Evolutionary conservation across 2,113 vertebrate species (phyloP), one percentile per base, ranked within the genome.

Genomic region (Notarius lentiginosus): DNA sequence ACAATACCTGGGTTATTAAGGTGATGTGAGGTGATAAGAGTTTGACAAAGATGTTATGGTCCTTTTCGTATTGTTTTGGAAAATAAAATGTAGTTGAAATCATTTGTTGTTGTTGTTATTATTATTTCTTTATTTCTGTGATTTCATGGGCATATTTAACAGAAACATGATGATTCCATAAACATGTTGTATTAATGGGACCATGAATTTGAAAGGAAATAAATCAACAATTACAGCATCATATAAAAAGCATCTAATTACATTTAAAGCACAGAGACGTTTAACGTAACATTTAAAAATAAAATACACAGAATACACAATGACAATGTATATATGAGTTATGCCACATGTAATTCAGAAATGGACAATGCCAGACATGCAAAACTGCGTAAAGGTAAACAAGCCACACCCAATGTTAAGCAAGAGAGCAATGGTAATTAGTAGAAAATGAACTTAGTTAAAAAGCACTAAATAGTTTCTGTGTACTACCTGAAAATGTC

Each of bases 171-270:
- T 53, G 60, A 82, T 47, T 77, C 73, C 30, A 60, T 66, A 84
- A 84, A 90, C 84, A 89, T 70, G 20, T 86, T 85, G 83, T 89
- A 89, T 86, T 87, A 85, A 90, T 93, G 88, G 84, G 89, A 92
- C 90, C 87, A 89, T 88, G 89, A 85, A 93, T 87, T 90, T 87
- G 68, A 83, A 83, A 91, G 87, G 87, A 90, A 89, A 90, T 90
- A 90, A 88, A 91, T 91, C 86, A 93, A 92, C 51, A 72, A 88
- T 89, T 90, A 92, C 89, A 85, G 72, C 92, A 90, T 89, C 70
- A 49, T 91, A 83, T 84, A 87, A 82, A 89, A 90, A 87, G 24
- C 63, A 58, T 89, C 63, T 55, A 83, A 63, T 87, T 89, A 88
- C 87, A 79, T 90, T 41, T 41, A 41, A 41, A 41, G 41, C 4